Base-by-base conservation (phyloP, 2,888 invertebrate species). In the Drosophila stalkeri region DNA sequence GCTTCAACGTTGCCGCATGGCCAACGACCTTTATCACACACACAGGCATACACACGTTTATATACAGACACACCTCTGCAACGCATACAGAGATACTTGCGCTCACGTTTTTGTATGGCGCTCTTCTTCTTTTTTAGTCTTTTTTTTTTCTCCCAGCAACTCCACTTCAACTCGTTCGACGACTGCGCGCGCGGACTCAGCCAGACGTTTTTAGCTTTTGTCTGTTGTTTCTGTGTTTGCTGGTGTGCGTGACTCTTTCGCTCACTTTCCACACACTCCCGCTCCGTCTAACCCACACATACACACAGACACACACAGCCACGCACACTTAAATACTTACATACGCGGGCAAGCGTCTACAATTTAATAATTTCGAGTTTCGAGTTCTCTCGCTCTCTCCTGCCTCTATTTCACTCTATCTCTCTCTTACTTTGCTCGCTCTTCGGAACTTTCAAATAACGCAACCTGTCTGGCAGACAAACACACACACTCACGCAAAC, bases 11-110 rank as follows among this genome's bases (percentile, higher is more conserved):
- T 76, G 81, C 75, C 87, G 89, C 89, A 77, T 86, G 86, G 86
- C 89, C 86, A 86, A 90, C 86, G 86, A 86, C 86, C 86, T 90
- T 86, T 86, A 87, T 87, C 72, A 77, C 66, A 72, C 70, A 83
- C 74, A 75, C 51, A 49, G 3, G 27, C 23, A 27, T 31, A 69
- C 49, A 57, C 12, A 51, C 7, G n/a, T n/a, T n/a, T 37, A 68
- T 52, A 60, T 14, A 51, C 33, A 33, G 18, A 35, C 51, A 33
- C 51, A 51, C 51, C 51, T 51, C 51, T 35, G 35, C 51, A 35
- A 27, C 27, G 27, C 33, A 51, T 4, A 51, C 39, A 49, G 31
- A 43, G 39, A 41, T 41, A 57, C 44, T 52, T 63, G 61, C 64
- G 64, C 77, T 81, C 77, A 81, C 77, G 77, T 77, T 77, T 77